phyloP scores from a whole-genome alignment of 2,888 invertebrate species.

The Aspidiotus rigidus region DNA sequence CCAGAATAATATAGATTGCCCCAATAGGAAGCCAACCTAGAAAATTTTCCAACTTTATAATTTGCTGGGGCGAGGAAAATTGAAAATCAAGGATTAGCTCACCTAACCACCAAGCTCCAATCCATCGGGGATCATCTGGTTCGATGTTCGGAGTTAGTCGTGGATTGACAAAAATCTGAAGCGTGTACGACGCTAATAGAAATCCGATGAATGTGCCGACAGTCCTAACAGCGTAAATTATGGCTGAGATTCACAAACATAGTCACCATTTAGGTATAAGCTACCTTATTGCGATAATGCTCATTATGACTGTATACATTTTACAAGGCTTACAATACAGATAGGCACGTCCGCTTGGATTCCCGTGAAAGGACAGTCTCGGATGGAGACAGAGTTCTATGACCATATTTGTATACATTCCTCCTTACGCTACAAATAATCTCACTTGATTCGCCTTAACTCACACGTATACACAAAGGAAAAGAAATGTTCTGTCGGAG shows the following conservation, averaged over 20 bases:
- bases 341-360: too few relatives aligned
- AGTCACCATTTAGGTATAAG: too few relatives aligned
- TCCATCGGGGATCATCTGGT: slow-evolving; percentile 46
- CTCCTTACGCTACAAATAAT: too few relatives aligned
- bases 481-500: too few relatives aligned
- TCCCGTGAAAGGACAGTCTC: too few relatives aligned
- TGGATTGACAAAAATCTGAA: slow-evolving; percentile 41
- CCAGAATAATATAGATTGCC: slow-evolving; percentile 39
- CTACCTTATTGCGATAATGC: too few relatives aligned
- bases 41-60: neutral
- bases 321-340: too few relatives aligned
- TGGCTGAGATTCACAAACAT: slow-evolving; percentile 1
- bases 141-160: slow-evolving; percentile 41
- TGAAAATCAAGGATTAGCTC: slow-evolving; percentile 20
- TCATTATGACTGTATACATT: too few relatives aligned
- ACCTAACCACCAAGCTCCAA: slow-evolving; percentile 51
- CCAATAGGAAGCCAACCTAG: slow-evolving; percentile 39
- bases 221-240: slow-evolving; percentile 35
- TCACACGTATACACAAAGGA: too few relatives aligned
- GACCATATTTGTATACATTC: too few relatives aligned
- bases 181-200: slow-evolving; percentile 41
- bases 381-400: too few relatives aligned
- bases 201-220: slow-evolving; percentile 43
- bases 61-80: neutral
- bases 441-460: too few relatives aligned